Percentiles rank a stretch among this genome's conserved stretches.
Evolutionary conservation across 1,140 invertebrate genomes (phyloP).

Genomic region (Formica selysi): DNA sequence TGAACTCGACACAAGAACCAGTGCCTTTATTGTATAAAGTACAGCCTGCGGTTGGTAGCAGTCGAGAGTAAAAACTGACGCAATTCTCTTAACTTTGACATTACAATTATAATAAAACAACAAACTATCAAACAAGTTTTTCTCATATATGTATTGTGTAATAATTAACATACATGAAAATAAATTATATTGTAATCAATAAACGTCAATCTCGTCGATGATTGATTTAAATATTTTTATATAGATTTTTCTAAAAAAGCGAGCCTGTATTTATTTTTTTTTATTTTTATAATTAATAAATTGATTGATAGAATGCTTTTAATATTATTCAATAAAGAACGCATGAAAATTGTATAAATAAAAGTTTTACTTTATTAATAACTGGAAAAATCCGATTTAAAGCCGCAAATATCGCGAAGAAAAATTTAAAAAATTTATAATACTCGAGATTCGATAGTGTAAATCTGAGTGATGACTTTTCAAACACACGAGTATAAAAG

Average conservation of each 20-base stretch:
- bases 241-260: too few species aligned
- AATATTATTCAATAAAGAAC: background rate
- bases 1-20: constrained; percentile 33
- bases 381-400: background rate
- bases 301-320: background rate
- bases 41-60: too few species aligned
- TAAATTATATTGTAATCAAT: background rate
- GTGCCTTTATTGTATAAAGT: background rate
- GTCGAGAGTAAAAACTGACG: background rate
- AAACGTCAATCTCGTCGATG: background rate
- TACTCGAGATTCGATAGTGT: background rate
- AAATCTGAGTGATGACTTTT: constrained; percentile 65
- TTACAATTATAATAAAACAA: background rate
- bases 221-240: too few species aligned
- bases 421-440: constrained; percentile 8
- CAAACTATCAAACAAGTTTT: background rate
- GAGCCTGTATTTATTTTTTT: too few species aligned
- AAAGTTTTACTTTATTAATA: background rate
- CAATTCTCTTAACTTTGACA: background rate
- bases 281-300: too few species aligned
- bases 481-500: constrained; percentile 47
- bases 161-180: background rate
- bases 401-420: background rate
- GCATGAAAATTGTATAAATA: too few species aligned
- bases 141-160: background rate